These are phyloP conservation scores for Merops nubicus DNA, from an alignment of 2,113 vertebrate genomes.

Conservation along the genomic window DNA sequence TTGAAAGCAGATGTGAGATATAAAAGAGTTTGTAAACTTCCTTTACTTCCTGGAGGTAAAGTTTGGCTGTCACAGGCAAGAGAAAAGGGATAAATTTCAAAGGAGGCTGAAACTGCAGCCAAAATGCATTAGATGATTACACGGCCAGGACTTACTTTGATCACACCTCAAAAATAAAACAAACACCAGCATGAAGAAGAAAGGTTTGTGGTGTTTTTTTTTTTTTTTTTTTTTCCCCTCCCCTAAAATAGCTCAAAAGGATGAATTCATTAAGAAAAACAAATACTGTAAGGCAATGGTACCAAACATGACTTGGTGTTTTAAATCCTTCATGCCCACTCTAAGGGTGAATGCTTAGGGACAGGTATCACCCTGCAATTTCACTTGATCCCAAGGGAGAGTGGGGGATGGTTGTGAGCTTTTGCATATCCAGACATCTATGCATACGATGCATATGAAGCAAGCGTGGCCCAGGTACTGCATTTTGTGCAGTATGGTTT, in stretches of 20 bases:
- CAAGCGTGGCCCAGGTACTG: background rate
- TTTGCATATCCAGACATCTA: background rate
- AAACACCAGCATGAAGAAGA: constrained; percentile 55
- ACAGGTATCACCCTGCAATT: background rate
- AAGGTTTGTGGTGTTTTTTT: too few relatives aligned
- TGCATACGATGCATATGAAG: too few relatives aligned
- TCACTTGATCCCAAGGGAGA: background rate
- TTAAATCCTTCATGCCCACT: background rate
- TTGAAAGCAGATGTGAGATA: constrained; percentile 62
- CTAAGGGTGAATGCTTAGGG: background rate
- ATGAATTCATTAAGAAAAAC: constrained; percentile 52
- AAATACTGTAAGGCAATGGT: background rate
- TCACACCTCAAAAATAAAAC: constrained; percentile 68
- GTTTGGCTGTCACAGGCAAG: constrained; percentile 48
- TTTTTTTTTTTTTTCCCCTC: background rate
- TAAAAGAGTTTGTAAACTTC: constrained; percentile 45
- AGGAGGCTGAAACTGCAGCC: constrained; percentile 55
- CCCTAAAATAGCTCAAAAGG: constrained; percentile 27
- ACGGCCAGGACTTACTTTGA: constrained; percentile 53
- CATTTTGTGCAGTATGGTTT: background rate
- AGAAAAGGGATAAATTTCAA: constrained; percentile 66
- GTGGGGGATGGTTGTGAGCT: background rate
- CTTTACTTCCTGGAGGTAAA: constrained; percentile 61
- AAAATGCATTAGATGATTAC: constrained; percentile 68
- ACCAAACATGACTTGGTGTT: background rate